Evolutionary conservation across 1,140 invertebrate species (phyloP), one percentile per base, ranked within the genome.

Genomic region (Atta cephalotes): DNA sequence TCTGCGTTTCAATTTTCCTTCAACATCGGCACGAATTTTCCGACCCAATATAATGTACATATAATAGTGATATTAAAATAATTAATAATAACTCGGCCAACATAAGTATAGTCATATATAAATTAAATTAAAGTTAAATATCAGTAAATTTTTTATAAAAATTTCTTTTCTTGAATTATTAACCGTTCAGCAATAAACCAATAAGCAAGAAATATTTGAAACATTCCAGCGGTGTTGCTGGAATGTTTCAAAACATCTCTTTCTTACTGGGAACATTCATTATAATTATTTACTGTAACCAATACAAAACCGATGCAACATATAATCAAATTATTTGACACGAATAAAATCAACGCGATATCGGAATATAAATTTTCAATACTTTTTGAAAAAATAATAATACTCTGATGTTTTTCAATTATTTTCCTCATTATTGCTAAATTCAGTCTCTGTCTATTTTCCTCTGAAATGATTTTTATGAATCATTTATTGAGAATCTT

Each of bases 241-340:
- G 21, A 25, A 25, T 25, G 0, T 39, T 39, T 39, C 35, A 39
- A 7, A 39, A 39, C 7, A 39, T 39, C 1, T 39, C 7, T 39
- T 7, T 0, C 35, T 39, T 39, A 39, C 35, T 7, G 7, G 7
- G 35, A 7, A 39, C 7, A 31, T 28, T 12, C 18, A 65, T 35
- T 18, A 9, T 28, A 0, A 71, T 25, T 72, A 65, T 79, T 89
- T 21, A 89, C 86, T 4, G 71, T 87, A n/a, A 78, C 21, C 12
- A 89, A 21, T 7, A 85, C 14, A 21, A 87, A 89, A 21, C 58
- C 25, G 10, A 68, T 10, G 16, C 70, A 60, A 60, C 72, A 87
- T 1, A 87, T 78, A 3, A 78, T 81, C n/a, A 87, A 14, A n/a
- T 56, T 89, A 5, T 87, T 72, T 16, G 72, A 56, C 39, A 88